A percentile compares a stretch with the other conserved stretches of the same genome.
Evolutionary conservation across 2,113 vertebrate species (phyloP).

Genomic region (Rhinoderma darwinii): DNA sequence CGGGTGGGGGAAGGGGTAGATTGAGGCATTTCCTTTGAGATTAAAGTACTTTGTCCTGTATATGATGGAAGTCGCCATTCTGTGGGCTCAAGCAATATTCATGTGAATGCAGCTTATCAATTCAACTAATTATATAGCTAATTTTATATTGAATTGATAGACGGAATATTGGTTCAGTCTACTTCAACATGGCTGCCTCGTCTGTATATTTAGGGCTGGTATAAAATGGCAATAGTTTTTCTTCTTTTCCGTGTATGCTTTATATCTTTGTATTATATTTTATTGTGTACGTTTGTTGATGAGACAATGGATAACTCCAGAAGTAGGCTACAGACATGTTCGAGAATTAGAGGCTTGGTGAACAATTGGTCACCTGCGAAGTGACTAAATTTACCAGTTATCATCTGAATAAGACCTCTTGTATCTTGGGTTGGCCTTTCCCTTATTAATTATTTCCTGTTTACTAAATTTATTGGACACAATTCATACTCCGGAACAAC

Average conservation of each 20-base stretch:
- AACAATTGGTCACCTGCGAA: not conserved
- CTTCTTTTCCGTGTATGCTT: not conserved
- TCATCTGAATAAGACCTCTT: not conserved
- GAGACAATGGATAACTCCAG: not conserved
- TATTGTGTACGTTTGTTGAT: not conserved
- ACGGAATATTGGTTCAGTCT: constrained; percentile 4
- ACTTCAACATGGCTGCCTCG: not conserved
- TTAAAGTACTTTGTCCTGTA: not conserved
- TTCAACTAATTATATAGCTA: not conserved
- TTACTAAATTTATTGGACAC: not conserved
- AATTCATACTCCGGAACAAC: constrained; percentile 37
- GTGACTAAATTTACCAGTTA: not conserved
- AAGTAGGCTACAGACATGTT: not conserved
- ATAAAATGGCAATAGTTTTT: constrained; percentile 30
- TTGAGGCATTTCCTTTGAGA: not conserved
- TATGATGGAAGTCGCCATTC: not conserved
- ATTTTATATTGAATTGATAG: constrained; percentile 5
- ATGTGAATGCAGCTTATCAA: not conserved
- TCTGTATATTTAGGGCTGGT: not conserved
- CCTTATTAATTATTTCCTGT: not conserved
- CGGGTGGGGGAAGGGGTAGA: not conserved
- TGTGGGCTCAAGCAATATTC: not conserved
- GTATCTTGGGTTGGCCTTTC: not conserved
- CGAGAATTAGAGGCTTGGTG: not conserved
- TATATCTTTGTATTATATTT: not conserved